Base-by-base conservation (phyloP, 2,888 invertebrate species). In the Callinectes sapidus region DNA sequence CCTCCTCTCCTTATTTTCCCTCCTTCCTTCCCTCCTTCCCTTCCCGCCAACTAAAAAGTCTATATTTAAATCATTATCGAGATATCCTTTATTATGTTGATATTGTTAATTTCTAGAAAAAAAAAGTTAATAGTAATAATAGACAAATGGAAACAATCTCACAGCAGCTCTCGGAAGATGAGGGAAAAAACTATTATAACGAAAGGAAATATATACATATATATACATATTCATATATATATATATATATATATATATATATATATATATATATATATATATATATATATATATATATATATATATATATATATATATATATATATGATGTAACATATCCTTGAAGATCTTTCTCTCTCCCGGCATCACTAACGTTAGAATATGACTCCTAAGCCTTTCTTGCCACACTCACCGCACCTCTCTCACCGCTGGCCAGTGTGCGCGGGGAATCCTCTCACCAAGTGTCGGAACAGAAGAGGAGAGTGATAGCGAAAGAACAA, bases 61-160 rank as follows among this genome's bases (percentile, higher is more conserved):
- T 81, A 35, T 81, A 81, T 81, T 81, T 35, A 90, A 32, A 90
- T 13, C 81, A 81, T 86, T 48, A 77, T 81, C 48, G 81, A 91
- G 81, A 55, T 88, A 23, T 35, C 16, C 88, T 61, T 61, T 61
- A 54, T 54, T 48, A n/a, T 39, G n/a, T 48, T 39, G 71, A 35
- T 85, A 77, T 81, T 88, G 66, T 81, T 48, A 48, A 48, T 81
- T 35, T 48, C 18, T 14, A 42, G 48, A 71, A 71, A 85, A 61
- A 85, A 54, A 66, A 39, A 39, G 39, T 39, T 48, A 48, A 2
- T 48, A 48, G 48, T 48, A 48, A 48, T 48, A 8, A 48, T 8
- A 54, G 39, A 39, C 85, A 88, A 89, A 54, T 71, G 54, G 13
- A 91, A 91, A 91, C 88, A 89, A 81, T 91, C 88, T 71, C 54